These are phyloP conservation scores for Circaetus cinerascens DNA, from an alignment of 2,113 vertebrate species.

Conservation along the genomic window DNA sequence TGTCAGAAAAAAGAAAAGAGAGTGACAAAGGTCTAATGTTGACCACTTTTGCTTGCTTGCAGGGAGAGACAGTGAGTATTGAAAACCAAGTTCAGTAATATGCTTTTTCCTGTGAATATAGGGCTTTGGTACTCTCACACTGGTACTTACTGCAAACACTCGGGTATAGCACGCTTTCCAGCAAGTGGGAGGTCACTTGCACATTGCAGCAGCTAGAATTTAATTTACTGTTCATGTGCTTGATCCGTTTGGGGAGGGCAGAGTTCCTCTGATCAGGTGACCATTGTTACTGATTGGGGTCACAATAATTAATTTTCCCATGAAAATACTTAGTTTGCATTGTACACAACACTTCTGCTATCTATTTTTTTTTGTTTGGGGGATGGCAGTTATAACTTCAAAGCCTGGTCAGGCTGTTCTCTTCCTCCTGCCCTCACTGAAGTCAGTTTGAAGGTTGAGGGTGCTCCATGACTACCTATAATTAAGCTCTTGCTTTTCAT, in stretches of 20 bases:
- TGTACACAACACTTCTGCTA: neutral
- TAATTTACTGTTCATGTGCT: neutral
- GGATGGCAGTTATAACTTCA: neutral
- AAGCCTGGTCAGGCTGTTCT: neutral
- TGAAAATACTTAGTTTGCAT: neutral
- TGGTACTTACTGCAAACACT: neutral
- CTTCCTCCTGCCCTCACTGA: neutral
- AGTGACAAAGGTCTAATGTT: conserved; percentile 17
- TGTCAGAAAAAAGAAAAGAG: conserved; percentile 17
- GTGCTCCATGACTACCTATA: neutral
- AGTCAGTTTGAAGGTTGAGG: neutral
- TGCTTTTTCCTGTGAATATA: neutral
- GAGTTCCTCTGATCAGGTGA: neutral
- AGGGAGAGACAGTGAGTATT: neutral
- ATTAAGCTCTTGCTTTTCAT: neutral
- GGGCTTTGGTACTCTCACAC: neutral
- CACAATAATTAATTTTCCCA: neutral
- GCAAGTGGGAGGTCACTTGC: neutral
- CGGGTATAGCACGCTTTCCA: neutral
- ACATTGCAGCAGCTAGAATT: neutral
- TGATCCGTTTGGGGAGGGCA: neutral
- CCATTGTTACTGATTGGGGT: neutral
- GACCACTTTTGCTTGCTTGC: neutral
- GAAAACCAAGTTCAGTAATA: neutral
- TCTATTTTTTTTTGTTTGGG: neutral